Percentiles rank a stretch among this genome's conserved stretches.
These are phyloP conservation scores for Orchestia grillus DNA, from an alignment of 1,140 invertebrate species.

Conservation along the genomic window DNA sequence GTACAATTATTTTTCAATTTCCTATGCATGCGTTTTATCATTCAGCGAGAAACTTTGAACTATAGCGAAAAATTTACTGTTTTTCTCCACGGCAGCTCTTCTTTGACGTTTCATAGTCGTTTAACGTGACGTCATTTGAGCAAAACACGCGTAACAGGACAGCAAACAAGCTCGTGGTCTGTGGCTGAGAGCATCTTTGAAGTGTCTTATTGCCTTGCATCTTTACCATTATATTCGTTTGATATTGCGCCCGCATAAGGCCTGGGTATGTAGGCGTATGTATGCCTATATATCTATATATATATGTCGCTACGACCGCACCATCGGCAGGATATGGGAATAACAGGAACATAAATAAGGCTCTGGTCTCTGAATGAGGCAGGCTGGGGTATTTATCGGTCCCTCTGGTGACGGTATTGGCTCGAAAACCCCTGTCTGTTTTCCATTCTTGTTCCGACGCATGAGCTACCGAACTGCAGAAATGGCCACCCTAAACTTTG, in stretches of 20 bases:
- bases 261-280: background rate
- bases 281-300: too few relatives aligned
- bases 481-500: background rate
- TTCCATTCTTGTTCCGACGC: background rate
- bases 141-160: background rate
- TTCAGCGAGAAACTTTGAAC: background rate
- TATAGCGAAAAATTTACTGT: background rate
- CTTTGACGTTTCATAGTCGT: background rate
- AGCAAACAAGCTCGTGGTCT: background rate
- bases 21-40: background rate
- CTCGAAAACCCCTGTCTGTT: background rate
- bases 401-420: background rate
- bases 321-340: background rate
- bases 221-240: background rate
- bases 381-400: background rate
- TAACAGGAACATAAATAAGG: background rate
- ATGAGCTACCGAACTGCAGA: background rate
- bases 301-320: background rate
- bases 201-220: background rate
- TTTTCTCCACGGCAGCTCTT: background rate
- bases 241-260: background rate
- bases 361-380: slow-evolving; percentile 5
- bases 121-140: background rate
- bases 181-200: background rate
- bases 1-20: background rate